Conservation (phyloP, 2,888 invertebrate species). For the Plagiodera versicolora region DNA sequence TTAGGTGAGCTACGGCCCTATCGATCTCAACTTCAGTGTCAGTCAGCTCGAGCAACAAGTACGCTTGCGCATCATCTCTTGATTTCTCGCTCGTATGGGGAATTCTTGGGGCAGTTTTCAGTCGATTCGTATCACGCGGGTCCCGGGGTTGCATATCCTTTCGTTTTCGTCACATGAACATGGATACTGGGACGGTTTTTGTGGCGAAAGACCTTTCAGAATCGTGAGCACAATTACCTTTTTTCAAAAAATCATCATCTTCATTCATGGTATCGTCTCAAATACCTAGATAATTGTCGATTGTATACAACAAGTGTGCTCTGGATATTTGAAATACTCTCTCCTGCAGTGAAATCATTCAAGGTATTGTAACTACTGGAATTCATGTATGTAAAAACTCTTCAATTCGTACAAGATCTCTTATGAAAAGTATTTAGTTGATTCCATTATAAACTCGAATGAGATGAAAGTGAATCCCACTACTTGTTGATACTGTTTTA, state of each 20-base stretch:
- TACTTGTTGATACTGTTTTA: too few species aligned
- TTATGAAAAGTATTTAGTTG: too few species aligned
- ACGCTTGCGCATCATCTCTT: slow-evolving; percentile 39
- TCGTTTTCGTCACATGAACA: slow-evolving; percentile 18
- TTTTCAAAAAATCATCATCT: background rate
- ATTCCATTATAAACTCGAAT: too few species aligned
- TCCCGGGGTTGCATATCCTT: slow-evolving; percentile 13
- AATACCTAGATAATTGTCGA: too few species aligned
- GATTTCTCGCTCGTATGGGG: slow-evolving; percentile 36
- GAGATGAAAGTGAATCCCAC: too few species aligned
- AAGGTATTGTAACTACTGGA: background rate
- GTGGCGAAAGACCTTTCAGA: background rate
- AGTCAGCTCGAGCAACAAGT: slow-evolving; percentile 44
- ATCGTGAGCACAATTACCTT: background rate
- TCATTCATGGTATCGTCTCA: slow-evolving; percentile 2
- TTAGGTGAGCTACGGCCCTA: slow-evolving; percentile 39
- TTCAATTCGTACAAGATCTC: too few species aligned
- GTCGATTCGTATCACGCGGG: slow-evolving; percentile 23
- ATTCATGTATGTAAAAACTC: too few species aligned
- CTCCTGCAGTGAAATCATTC: background rate
- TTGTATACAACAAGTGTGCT: background rate
- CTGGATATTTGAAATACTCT: background rate
- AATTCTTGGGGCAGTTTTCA: slow-evolving; percentile 39
- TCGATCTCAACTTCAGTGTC: slow-evolving; percentile 42
- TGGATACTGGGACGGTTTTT: slow-evolving; percentile 17